Evolutionary conservation across 2,113 vertebrate species (phyloP), one percentile per base, ranked within the genome.

Genomic region (Acanthochromis polyacanthus): DNA sequence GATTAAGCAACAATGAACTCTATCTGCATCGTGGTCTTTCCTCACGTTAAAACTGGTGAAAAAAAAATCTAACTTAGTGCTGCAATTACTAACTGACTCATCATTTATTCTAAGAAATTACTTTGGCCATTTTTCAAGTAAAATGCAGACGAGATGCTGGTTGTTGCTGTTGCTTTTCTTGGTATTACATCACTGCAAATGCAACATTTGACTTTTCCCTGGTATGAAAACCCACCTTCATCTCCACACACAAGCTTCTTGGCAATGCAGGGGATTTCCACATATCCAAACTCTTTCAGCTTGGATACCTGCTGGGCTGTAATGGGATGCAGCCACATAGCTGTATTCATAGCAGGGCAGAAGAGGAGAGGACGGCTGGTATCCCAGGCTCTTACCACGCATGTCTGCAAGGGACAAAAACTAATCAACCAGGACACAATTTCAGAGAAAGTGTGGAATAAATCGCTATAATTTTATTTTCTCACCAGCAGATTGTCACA

Each of bases 261-360:
- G 77, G 89, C 82, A 72, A 99, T 93, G 17, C 98, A 99, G 46
- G 97, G 96, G 74, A 99, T 93, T 92, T 99, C 98, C 0, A 78
- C 63, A 48, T 99, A 99, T 84, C 98, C 97, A 45, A 98, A 98
- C 82, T 77, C 89, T 69, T 93, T 95, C 10, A 99, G 96, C 52
- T 81, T 95, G 83, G 90, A 91, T 70, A 98, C 89, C 23, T 99
- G 97, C 81, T 66, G 95, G 6, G 93, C 92, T 0, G 98, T 99
- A 82, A 99, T 84, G 6, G 98, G 98, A 90, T 99, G 97, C 28
- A 96, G 93, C 98, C 98, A 99, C 98, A 99, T 99, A 71, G 95
- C 94, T 0, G 98, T 99, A 90, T 99, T 99, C 98, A 99, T 99
- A n/a, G 98, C 97, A 0, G 98, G 96, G 83, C 98, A 99, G 94